phyloP scores from a whole-genome alignment of 35 echinoderm and acorn worm species.

The Ophiothrix spiculata region DNA sequence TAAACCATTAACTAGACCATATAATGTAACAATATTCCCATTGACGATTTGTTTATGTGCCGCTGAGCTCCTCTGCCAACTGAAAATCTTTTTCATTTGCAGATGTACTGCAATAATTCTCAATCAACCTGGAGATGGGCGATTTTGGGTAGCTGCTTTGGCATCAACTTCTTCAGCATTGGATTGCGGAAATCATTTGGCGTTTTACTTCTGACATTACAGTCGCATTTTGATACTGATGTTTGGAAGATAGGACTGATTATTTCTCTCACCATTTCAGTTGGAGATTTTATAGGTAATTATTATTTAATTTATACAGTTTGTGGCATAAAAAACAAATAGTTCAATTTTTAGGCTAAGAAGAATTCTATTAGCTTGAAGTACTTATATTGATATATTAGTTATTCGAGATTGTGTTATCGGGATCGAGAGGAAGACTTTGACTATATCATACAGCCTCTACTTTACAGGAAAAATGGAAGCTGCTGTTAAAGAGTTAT shows the following conservation, averaged over 20 bases:
- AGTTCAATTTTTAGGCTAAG: neutral
- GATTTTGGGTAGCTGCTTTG: neutral
- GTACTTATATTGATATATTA: neutral
- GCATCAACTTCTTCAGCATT: neutral
- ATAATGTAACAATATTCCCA: too few species aligned
- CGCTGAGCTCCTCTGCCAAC: too few species aligned
- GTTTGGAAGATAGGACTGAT: neutral
- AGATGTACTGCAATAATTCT: too few species aligned
- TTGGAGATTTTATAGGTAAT: neutral
- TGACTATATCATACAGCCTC: neutral
- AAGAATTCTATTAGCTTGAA: neutral
- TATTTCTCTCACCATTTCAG: neutral
- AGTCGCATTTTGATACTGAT: neutral
- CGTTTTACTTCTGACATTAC: neutral
- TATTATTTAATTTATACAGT: neutral
- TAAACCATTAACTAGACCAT: too few species aligned
- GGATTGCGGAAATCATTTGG: neutral
- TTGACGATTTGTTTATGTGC: too few species aligned
- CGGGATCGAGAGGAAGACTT: neutral
- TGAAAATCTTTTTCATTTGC: too few species aligned
- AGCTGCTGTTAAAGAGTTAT: neutral
- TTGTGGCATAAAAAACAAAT: neutral
- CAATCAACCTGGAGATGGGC: neutral
- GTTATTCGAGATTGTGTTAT: neutral
- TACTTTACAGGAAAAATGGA: neutral